phyloP scores from a whole-genome alignment of 1,140 invertebrate species.

The Caenorhabditis inopinata region DNA sequence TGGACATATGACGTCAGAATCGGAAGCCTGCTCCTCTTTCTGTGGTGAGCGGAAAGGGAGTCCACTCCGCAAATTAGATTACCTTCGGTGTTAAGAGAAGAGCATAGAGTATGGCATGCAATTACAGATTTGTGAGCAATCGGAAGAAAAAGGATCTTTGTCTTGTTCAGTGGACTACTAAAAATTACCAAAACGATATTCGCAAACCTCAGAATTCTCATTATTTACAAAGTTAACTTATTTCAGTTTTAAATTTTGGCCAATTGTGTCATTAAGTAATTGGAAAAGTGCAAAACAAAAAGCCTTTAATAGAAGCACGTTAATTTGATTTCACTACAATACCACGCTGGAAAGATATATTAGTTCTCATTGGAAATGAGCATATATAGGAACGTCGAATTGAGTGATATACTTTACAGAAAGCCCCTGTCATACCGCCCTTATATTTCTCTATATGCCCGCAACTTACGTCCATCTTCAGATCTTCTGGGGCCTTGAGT shows the following conservation, averaged over 20 bases:
- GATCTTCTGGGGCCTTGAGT: neutral
- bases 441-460: too few relatives aligned
- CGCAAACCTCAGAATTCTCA: too few relatives aligned
- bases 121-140: constrained; percentile 22
- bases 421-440: neutral
- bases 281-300: too few relatives aligned
- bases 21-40: neutral
- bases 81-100: neutral
- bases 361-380: neutral
- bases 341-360: too few relatives aligned
- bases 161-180: neutral
- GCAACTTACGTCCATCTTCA: neutral
- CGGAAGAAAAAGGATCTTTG: neutral
- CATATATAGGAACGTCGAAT: too few relatives aligned
- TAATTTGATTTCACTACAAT: too few relatives aligned
- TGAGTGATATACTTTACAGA: constrained; percentile 9
- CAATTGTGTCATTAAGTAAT: too few relatives aligned
- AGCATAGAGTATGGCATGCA: neutral
- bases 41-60: neutral
- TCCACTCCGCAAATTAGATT: constrained; percentile 33
- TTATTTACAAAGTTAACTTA: too few relatives aligned
- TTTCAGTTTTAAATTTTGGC: too few relatives aligned
- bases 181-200: too few relatives aligned
- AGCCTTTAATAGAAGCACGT: too few relatives aligned
- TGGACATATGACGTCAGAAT: neutral